These are phyloP conservation scores for Sapajus apella DNA, from an alignment of 2,113 vertebrate species.

Conservation along the genomic window DNA sequence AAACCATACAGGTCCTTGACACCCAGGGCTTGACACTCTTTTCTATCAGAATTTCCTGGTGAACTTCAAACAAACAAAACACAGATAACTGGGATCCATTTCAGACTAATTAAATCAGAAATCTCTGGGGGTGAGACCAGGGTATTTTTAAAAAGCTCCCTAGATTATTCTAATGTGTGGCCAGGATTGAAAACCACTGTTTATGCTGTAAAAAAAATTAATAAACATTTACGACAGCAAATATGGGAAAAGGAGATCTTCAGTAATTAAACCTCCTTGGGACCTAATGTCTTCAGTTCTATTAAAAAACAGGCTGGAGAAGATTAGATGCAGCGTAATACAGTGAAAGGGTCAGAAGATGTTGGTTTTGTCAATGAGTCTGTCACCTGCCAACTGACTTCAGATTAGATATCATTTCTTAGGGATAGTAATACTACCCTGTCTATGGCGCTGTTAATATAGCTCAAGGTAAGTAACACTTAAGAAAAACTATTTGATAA, in stretches of 20 bases:
- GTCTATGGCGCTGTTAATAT: not conserved
- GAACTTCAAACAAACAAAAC: conserved; percentile 45
- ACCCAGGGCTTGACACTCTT: not conserved
- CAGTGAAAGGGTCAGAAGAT: conserved; percentile 7
- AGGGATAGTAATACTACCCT: conserved; percentile 4
- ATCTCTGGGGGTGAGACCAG: conserved; percentile 5
- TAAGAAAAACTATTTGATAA: conserved; percentile 37
- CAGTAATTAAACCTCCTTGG: not conserved
- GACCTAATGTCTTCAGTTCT: not conserved
- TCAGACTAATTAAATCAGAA: conserved; percentile 26
- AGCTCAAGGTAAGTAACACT: not conserved
- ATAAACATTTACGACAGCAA: not conserved
- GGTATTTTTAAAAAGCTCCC: conserved; percentile 24
- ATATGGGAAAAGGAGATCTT: not conserved
- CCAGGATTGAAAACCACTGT: not conserved
- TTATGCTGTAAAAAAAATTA: not conserved
- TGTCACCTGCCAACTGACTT: conserved; percentile 31
- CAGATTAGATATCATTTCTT: conserved; percentile 51
- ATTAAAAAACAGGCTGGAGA: not conserved
- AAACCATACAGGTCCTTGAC: not conserved
- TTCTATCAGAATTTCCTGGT: not conserved
- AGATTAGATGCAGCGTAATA: not conserved
- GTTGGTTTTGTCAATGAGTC: conserved; percentile 34
- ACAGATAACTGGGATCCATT: not conserved
- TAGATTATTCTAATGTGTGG: not conserved